Base-by-base conservation (phyloP, 2,113 vertebrate genomes). In the Panthera tigris region DNA sequence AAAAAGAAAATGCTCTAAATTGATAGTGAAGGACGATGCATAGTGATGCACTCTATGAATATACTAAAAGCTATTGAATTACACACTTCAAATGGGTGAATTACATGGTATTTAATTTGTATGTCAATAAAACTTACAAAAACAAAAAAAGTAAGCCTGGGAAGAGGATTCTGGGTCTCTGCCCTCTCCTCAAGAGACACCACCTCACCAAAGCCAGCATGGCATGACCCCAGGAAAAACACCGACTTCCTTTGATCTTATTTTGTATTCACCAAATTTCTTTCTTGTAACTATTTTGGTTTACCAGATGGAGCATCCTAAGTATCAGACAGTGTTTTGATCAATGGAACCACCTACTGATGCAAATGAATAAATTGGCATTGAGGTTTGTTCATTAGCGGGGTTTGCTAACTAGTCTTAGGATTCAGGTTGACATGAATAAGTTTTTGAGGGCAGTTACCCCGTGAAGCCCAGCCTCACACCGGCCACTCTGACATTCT, bases 141-240 rank as follows among this genome's bases (percentile, higher is more conserved):
- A 29, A 29, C 39, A 3, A 65, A 31, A 92, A 89, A 18, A 4
- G 55, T 13, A 68, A 68, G 23, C 36, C 29, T 65, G 65, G 61
- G 63, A 79, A 57, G 25, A 36, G 8, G 27, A 68, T 55, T 61
- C 33, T 68, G 27, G 25, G n/a, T 74, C 15, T n/a, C 57, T 39
- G 48, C 39, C 52, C n/a, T 74, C 50, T 57, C n/a, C n/a, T 27
- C 15, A 29, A 91, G 50, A 83, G 48, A 45, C 29, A 2, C 1
- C 2, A 4, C 13, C 55, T 83, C 41, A 0, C 36, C 2, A 23
- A 82, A 74, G 36, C 29, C 69, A 7, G 0, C 1, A 1, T 0
- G 29, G 63, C 27, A 19, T 23, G n/a, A 50, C 39, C 89, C 89
- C 14, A 7, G 0, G 1, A 3, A 85, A 85, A 55, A 80, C 12